phyloP scores from a whole-genome alignment of 2,888 invertebrate genomes.

The Drosophila melanosoma region DNA sequence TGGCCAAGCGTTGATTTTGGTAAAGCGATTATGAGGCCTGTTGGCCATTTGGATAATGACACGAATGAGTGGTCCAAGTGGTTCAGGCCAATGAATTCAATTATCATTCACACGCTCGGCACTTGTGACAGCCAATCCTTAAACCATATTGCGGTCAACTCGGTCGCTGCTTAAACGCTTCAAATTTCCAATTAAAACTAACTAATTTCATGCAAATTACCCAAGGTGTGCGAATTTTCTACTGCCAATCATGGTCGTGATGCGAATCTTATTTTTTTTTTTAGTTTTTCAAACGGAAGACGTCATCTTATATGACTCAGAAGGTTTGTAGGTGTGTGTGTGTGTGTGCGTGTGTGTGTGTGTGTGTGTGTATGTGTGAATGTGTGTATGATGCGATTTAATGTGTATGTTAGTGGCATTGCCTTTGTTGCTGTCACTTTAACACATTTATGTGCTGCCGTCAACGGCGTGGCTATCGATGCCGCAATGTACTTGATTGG shows the following conservation, averaged over 20 bases:
- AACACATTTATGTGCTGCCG: constrained; percentile 69
- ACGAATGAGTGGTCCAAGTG: constrained; percentile 20
- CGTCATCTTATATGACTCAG: constrained; percentile 34
- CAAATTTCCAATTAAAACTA: constrained; percentile 70
- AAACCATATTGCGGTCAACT: background rate
- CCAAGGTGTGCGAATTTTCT: constrained; percentile 42
- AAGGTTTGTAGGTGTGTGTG: constrained; percentile 9
- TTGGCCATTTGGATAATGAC: constrained; percentile 38
- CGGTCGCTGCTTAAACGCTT: constrained; percentile 32
- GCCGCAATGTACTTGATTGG: constrained; percentile 65
- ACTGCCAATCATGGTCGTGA: constrained; percentile 41
- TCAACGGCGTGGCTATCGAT: constrained; percentile 54
- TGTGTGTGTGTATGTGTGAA: constrained; percentile 7
- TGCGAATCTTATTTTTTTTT: constrained; percentile 4
- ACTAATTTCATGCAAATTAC: constrained; percentile 71
- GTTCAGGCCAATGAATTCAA: constrained; percentile 18
- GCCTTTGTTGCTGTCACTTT: constrained; percentile 58
- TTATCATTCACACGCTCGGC: constrained; percentile 37
- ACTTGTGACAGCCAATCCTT: constrained; percentile 18
- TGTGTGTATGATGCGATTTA: constrained; percentile 1
- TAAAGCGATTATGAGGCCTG: constrained; percentile 49
- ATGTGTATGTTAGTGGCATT: constrained; percentile 9
- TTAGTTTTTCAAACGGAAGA: constrained; percentile 28
- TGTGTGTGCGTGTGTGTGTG: constrained; percentile 8
- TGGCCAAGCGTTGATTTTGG: constrained; percentile 47